A percentile compares a stretch with the other conserved stretches of the same genome.
Evolutionary conservation across 1,140 invertebrate species (phyloP).

Genomic region (Monomorium pharaonis): DNA sequence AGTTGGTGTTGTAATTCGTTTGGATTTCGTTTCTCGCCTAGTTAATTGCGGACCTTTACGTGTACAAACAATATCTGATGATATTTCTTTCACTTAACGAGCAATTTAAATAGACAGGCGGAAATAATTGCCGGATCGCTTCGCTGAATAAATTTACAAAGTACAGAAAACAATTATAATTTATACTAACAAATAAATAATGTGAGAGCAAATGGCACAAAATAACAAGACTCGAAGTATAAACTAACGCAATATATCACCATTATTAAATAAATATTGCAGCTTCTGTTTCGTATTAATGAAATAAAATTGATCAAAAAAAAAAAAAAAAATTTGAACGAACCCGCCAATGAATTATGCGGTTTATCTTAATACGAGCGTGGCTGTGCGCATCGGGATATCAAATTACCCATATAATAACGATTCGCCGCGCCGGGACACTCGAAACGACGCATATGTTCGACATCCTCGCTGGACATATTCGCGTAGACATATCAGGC

Average conservation of each 20-base stretch:
- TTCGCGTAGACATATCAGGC: conserved; percentile 31
- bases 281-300: background rate
- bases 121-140: background rate
- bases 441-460: conserved; percentile 44
- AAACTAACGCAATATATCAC: background rate
- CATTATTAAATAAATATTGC: background rate
- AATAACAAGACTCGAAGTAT: background rate
- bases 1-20: background rate
- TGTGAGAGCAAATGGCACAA: too few species aligned
- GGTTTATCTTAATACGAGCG: background rate
- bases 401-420: conserved; percentile 20
- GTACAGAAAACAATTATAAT: too few species aligned
- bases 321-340: background rate
- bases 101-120: background rate
- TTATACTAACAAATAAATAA: background rate
- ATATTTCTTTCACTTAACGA: background rate
- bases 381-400: background rate
- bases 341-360: background rate
- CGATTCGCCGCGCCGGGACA: background rate
- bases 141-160: background rate
- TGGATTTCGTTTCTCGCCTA: background rate
- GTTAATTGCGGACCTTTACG: background rate
- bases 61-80: background rate
- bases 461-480: conserved; percentile 18
- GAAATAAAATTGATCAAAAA: background rate